Percentiles rank a stretch among this genome's conserved stretches.
Conservation (phyloP, 2,113 vertebrate genomes). For the Neodon shergylaensis region DNA sequence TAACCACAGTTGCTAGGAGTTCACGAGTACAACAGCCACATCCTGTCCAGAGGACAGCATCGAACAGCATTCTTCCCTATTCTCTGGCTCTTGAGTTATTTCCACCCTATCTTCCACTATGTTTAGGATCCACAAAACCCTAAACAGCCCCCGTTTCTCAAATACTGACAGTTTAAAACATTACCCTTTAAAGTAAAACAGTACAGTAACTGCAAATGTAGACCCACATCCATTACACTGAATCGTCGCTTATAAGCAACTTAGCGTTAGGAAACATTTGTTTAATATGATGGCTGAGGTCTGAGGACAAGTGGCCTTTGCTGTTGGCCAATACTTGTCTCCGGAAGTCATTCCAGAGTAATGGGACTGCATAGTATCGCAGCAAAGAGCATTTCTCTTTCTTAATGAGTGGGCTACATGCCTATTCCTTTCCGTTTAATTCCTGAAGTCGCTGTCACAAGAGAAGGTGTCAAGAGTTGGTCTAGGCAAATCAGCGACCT, state of each 20-base stretch:
- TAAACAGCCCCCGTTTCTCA: not conserved
- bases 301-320: constrained; percentile 39
- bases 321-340: not conserved
- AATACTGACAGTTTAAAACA: not conserved
- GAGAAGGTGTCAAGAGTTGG: not conserved
- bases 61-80: not conserved
- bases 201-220: not conserved
- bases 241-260: not conserved
- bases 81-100: not conserved
- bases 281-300: not conserved
- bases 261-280: not conserved
- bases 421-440: not conserved
- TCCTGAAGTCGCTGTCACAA: not conserved
- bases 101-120: not conserved
- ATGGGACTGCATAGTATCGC: not conserved
- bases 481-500: not conserved
- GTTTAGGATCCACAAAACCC: not conserved
- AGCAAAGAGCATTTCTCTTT: not conserved
- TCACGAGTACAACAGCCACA: not conserved
- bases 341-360: not conserved
- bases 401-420: not conserved
- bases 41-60: not conserved
- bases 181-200: constrained; percentile 34
- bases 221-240: not conserved
- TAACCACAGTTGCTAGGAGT: not conserved